Evolutionary conservation across 2,113 vertebrate genomes (phyloP), one percentile per base, ranked within the genome.

Genomic region (Balaeniceps rex): DNA sequence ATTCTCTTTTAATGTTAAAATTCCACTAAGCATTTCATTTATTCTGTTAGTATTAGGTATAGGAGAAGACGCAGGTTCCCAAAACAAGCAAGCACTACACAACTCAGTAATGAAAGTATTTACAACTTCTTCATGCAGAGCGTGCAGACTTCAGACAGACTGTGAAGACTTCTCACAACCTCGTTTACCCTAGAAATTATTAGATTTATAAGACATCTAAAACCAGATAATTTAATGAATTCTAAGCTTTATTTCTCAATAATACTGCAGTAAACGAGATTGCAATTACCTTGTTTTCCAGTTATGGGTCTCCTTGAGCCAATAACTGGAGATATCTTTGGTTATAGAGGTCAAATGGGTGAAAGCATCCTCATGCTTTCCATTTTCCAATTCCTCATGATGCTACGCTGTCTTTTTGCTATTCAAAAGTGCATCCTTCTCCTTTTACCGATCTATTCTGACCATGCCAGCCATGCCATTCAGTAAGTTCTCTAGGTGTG

Each of bases 141-240:
- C 0, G 19, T 21, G 75, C 63, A 83, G 57, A 25, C 52, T 65
- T 70, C 36, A 91, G 23, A 46, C 51, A 88, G 72, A 33, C 46
- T 46, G 31, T 8, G 29, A 94, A 79, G 61, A 29, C 47, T 52
- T 36, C 60, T 57, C n/a, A 63, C 77, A 80, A 71, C n/a, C 55
- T 69, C 14, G 2, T 91, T 94, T 83, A 91, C 63, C 52, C 40
- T 42, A 92, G 54, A 64, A 95, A 90, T 95, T 70, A 85, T 31
- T 88, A 94, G 78, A 94, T 96, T 79, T 94, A 92, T 64, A 96
- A 82, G 93, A 97, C 96, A 90, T 80, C 81, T 95, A 91, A 65
- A 23, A 84, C 93, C 88, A 28, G 84, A 42, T 74, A 96, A 94
- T 29, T 33, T 74, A 91, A 96, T 88, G 87, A 94, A 94, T 88